Evolutionary conservation across 2,797 vertebrate species (phyloP), one percentile per base, ranked within the genome.

Genomic region (Enteromius paludinosus): DNA sequence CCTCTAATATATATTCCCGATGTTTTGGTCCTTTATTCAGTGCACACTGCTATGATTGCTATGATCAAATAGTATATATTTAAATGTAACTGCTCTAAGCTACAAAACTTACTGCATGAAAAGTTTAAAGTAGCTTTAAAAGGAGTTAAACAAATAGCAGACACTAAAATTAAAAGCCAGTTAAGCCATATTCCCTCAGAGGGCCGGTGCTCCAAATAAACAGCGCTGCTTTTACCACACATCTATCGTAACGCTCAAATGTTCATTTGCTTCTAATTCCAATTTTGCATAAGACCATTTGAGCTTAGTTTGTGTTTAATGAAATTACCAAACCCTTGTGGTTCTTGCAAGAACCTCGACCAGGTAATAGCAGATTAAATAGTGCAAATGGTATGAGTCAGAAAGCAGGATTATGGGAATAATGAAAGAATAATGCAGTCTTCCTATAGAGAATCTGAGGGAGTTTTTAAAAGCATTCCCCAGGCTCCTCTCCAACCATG

Each of bases 401-500:
- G 62, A 75, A 18, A 45, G 78, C 30, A 78, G 28, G 66, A 45
- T 33, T 54, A 25, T n/a, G 23, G 23, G 71, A 75, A 69, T 47
- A 77, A 70, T 90, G 86, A 88, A 87, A 84, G 84, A 78, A 83
- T 86, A 89, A 90, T 88, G 78, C 78, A 68, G 72, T 84, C 74
- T 90, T 87, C 85, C 87, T 76, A 69, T 72, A 78, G 83, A 82
- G 70, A 47, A 86, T 85, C n/a, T 14, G 89, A 91, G 88, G 87
- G 83, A 86, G 84, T 89, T 90, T 86, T 92, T 87, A 84, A 88
- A 82, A 74, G 80, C 80, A 77, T 70, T 82, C 43, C 70, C 61
- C 23, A 45, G 38, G 68, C 79, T 62, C 65, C 80, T 83, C 49
- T 69, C 28, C 59, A 75, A 75, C 59, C 71, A 68, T 56, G 68